A percentile compares a stretch with the other conserved stretches of the same genome.
phyloP scores from a whole-genome alignment of 2,888 invertebrate species.

The Cremastinae sp. region DNA sequence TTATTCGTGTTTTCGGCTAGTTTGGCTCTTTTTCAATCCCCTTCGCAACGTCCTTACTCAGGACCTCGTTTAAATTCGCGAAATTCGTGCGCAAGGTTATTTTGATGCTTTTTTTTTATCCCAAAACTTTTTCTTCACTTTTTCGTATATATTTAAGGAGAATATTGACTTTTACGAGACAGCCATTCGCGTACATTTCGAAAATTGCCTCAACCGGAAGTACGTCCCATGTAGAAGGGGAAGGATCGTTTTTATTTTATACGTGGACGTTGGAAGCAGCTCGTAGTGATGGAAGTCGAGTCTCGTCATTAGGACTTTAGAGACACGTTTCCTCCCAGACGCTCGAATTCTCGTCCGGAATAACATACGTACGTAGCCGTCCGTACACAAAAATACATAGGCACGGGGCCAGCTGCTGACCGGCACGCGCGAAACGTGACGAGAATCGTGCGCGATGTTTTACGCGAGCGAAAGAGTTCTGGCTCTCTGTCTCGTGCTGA shows the following conservation, averaged over 20 bases:
- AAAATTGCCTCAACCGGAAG: too few species aligned
- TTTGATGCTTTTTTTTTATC: too few species aligned
- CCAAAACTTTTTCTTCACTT: too few species aligned
- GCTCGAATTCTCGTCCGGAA: slow-evolving; percentile 34
- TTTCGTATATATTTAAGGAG: too few species aligned
- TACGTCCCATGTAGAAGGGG: too few species aligned
- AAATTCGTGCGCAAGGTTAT: too few species aligned
- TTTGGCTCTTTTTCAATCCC: slow-evolving; percentile 38
- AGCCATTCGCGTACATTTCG: too few species aligned
- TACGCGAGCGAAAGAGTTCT: slow-evolving; percentile 45
- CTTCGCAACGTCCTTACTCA: slow-evolving; percentile 20
- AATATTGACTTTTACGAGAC: too few species aligned
- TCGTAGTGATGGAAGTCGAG: slow-evolving; percentile 56
- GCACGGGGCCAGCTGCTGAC: slow-evolving; percentile 57
- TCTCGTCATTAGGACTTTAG: slow-evolving; percentile 71
- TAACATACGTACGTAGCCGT: slow-evolving; percentile 38
- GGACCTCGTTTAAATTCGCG: slow-evolving; percentile 47
- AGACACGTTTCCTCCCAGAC: slow-evolving; percentile 65
- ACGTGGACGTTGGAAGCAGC: too few species aligned
- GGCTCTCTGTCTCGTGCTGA: slow-evolving; percentile 8
- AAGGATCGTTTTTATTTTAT: too few species aligned
- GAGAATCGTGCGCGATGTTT: slow-evolving; percentile 65
- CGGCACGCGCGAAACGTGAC: slow-evolving; percentile 69
- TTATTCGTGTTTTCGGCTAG: slow-evolving; percentile 38
- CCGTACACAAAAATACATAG: slow-evolving; percentile 32